phyloP scores from a whole-genome alignment of 2,797 vertebrate species.

The Scyliorhinus canicula region DNA sequence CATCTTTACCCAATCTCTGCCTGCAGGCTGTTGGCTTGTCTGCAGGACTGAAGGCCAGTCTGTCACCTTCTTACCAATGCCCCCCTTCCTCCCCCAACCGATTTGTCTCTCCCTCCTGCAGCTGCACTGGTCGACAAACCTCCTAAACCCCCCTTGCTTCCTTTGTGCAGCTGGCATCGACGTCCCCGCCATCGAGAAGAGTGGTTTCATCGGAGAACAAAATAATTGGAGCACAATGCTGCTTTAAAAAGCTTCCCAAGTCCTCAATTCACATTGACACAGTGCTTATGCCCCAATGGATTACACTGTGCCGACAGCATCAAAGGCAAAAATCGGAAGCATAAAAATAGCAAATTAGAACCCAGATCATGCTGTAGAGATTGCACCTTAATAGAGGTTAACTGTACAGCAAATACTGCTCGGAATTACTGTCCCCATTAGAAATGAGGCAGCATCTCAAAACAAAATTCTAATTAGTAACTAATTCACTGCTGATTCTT shows the following conservation, averaged over 20 bases:
- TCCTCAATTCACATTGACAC: not conserved
- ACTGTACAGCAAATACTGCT: slow-evolving; percentile 8
- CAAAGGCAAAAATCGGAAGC: not conserved
- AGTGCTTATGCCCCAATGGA: not conserved
- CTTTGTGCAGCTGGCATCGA: not conserved
- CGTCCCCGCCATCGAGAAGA: not conserved
- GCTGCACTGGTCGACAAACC: not conserved
- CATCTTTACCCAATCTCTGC: not conserved
- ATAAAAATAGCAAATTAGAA: slow-evolving; percentile 2
- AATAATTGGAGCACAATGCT: not conserved
- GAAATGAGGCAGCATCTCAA: not conserved
- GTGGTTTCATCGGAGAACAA: not conserved
- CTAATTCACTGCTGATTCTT: slow-evolving; percentile 2
- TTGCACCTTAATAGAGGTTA: not conserved
- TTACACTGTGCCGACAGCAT: not conserved
- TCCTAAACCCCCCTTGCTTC: not conserved
- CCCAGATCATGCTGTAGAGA: not conserved
- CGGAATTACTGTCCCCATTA: not conserved
- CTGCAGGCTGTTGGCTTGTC: not conserved
- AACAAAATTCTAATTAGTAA: not conserved
- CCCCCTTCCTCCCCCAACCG: not conserved
- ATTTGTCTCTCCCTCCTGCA: not conserved
- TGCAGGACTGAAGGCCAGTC: not conserved
- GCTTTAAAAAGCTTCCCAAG: not conserved
- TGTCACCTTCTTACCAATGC: not conserved